Evolutionary conservation across 2,888 invertebrate genomes (phyloP), one percentile per base, ranked within the genome.

Genomic region (Dyspetes luteomarginatus): DNA sequence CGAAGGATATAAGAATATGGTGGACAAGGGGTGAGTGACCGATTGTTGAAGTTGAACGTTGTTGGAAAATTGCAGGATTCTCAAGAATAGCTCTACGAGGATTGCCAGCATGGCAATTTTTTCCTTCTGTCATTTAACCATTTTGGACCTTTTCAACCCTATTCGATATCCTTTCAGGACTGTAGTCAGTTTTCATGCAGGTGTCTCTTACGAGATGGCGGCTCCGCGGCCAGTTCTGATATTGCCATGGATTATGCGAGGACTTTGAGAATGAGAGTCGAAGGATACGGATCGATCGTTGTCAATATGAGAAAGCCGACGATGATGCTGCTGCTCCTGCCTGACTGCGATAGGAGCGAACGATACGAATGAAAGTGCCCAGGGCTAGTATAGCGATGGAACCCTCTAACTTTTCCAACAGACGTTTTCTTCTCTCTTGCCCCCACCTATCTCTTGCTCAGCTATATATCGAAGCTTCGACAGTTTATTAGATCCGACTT

Each of bases 171-270:
- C 41, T 67, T 48, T 52, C 48, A 67, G 45, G 30, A 48, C 26
- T 22, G 24, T 60, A 28, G 69, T 15, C 36, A 56, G n/a, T 15
- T 17, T 60, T 22, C 78, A 82, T 85, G 83, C 86, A 87, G 87
- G 86, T 87, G 86, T 85, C 86, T 84, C 86, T 89, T 88, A 88
- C 87, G 84, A 86, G 85, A 84, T 85, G 86, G 85, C 85, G 85
- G n/a, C n/a, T n/a, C 72, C 45, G 82, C 84, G 84, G 85, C 86
- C 84, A 85, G 86, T 88, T 85, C 83, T 85, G 86, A 88, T 88
- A 89, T 89, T 88, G 85, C 85, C 84, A 80, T 43, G 86, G 88
- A 88, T 89, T 88, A 87, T 85, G 85, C 83, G 85, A 71, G 50
- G 75, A 76, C 78, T 52, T 69, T 65, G 73, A 43, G 55, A 41